Evolutionary conservation across 2,797 vertebrate species (phyloP), one percentile per base, ranked within the genome.

Genomic region (Botia almorhae): DNA sequence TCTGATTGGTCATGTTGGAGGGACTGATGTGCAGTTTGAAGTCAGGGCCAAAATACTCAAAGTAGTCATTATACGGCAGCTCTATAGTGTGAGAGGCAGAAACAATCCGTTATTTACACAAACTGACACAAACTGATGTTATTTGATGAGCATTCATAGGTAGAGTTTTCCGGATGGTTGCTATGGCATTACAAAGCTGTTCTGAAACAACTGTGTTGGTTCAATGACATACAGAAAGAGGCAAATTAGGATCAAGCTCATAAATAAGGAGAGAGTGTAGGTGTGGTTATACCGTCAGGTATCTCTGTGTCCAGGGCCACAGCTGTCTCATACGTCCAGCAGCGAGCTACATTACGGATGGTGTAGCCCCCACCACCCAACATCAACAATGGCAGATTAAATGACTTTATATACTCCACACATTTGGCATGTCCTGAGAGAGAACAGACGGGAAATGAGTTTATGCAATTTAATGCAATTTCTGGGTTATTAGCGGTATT

Each of bases 1-100:
- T 99, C 91, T 99, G 97, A 92, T 99, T 99, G 81, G 97, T 99
- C 98, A 98, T 99, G 88, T 98, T 99, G 58, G 98, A 99, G 17
- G 97, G 98, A 87, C 97, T 99, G 91, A 99, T 99, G 91, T 99
- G 98, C 74, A 99, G 96, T 87, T 99, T 98, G 87, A 99, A 99
- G 88, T 99, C 97, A 0, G 98, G 98, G 60, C 97, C 98, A 0
- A 99, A 98, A 91, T 99, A 99, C 90, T 99, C 97, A 19, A 99
- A 99, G 89, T 99, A 99, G 81, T 99, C 98, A 0, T 99, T 99
- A 90, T 99, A 99, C 0, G 98, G 97, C 84, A 99, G 95, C 87
- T 99, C 95, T 96, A 21, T n/a, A 53, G 4, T 14, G 26, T 58
- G 7, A 21, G 23, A 6, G 16, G 56, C 0, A 21, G 12, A 60